Percentiles rank a stretch among this genome's conserved stretches.
Conservation (phyloP, 2,113 vertebrate species). For the Centropristis striata region DNA sequence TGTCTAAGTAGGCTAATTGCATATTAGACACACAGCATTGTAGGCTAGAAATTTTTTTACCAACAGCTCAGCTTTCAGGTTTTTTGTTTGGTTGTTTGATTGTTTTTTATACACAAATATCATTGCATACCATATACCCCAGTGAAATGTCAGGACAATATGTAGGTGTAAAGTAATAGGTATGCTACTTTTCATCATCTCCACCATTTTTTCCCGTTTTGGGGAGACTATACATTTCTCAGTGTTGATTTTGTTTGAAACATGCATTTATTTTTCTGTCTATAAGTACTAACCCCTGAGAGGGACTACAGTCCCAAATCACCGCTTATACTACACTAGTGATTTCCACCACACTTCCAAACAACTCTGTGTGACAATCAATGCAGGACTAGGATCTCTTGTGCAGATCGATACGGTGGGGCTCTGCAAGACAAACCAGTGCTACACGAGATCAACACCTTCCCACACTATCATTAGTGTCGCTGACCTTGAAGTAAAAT, state of each 20-base stretch:
- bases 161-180: too few species aligned
- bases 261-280: constrained; percentile 15
- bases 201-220: neutral
- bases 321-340: constrained; percentile 41
- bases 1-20: too few species aligned
- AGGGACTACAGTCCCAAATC: constrained; percentile 46
- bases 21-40: too few species aligned
- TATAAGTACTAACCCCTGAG: neutral
- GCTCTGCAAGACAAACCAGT: constrained; percentile 69
- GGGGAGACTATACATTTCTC: neutral
- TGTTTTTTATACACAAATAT: too few species aligned
- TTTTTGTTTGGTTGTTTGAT: too few species aligned
- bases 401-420: constrained; percentile 70
- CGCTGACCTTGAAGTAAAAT: constrained; percentile 86
- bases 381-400: constrained; percentile 67
- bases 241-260: constrained; percentile 3
- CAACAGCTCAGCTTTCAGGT: too few species aligned
- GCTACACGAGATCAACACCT: constrained; percentile 75
- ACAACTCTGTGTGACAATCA: constrained; percentile 75
- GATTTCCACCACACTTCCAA: constrained; percentile 64
- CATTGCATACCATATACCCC: too few species aligned
- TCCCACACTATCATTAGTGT: constrained; percentile 82
- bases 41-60: too few species aligned
- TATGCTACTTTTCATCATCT: neutral
- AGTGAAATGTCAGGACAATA: too few species aligned